Evolutionary conservation across 2,797 vertebrate species (phyloP), one percentile per base, ranked within the genome.

Genomic region (Cossypha polioptera): DNA sequence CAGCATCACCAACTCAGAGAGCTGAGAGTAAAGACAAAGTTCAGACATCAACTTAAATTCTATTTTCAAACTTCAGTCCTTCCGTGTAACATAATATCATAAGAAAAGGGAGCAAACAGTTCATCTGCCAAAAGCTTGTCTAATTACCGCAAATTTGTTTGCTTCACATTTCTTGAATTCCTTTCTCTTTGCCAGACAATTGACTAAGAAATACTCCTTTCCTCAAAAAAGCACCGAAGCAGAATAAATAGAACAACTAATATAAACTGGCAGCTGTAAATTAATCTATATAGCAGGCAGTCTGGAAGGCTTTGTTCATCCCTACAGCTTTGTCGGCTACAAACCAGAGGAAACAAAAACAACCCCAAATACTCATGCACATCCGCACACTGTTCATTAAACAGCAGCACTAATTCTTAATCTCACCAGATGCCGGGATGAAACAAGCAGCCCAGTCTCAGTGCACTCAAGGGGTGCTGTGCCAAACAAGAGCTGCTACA

Each of bases 211-310:
- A 88, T 74, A 89, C 59, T 95, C 82, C 90, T 85, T 59, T 93
- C 84, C 73, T 95, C 88, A 84, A 76, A 95, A 76, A 94, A 75
- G 71, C 90, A 97, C 80, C 63, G 86, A 93, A 72, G 94, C 80
- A 96, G 92, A 95, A 93, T 88, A 97, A 97, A 95, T 65, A 83
- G 59, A 94, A 95, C 87, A 81, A 88, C 88, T 93, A 96, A 96
- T 94, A 92, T 66, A 93, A 94, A 86, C 75, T 96, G 95, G 90
- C 94, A 95, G 84, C 78, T 94, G 68, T 85, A 92, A 95, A 96
- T 86, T 93, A 88, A 95, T 88, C 88, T 84, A 72, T 79, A 66
- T 86, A 89, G 88, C 19, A 76, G 73, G 84, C 55, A 53, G 84
- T 51, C 72, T 25, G 28, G 80, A 63, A 51, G 71, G 48, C 73